Evolutionary conservation across 2,113 vertebrate species (phyloP), one percentile per base, ranked within the genome.

Genomic region (Micronycteris hirsuta): DNA sequence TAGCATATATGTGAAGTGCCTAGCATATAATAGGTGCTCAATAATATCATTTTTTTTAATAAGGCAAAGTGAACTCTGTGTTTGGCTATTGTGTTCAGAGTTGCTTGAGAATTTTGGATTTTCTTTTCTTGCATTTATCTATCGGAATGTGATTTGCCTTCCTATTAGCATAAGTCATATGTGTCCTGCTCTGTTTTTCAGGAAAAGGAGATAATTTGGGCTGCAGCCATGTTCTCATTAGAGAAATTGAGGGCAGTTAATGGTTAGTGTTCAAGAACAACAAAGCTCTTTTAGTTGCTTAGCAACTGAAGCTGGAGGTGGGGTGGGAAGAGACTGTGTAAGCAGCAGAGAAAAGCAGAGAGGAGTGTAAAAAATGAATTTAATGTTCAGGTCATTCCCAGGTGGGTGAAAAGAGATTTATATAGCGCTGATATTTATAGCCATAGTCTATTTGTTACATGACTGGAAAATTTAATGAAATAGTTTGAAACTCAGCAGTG

Each of bases 161-260:
- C 26, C 26, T 73, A 31, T 70, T 65, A 89, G 36, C 71, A 31
- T 52, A 95, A 67, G 73, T 94, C 85, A 80, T 43, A 93, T 67
- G 68, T 45, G 61, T 91, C 33, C 56, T 93, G 49, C 61, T 93
- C 86, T 84, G 70, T 61, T 92, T 89, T 95, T 92, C 52, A 94
- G 74, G 80, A 92, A 85, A 89, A 95, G 84, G 22, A 91, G 90
- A 82, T 85, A 83, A 81, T 93, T 93, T 93, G 95, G 81, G 54
- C 58, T 63, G 28, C 31, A 77, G 82, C 89, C 94, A 82, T 77
- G 38, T 78, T 91, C 49, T 97, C 8, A 84, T 93, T 91, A 96
- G 45, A 3, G 6, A 95, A 94, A 93, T 96, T 58, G 76, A 97
- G 52, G 80, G 58, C 0, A 4, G 58, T 54, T 71, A 81, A 52